Conservation (phyloP, 2,888 invertebrate species). For the Scaptomyza cyrtandrae region DNA sequence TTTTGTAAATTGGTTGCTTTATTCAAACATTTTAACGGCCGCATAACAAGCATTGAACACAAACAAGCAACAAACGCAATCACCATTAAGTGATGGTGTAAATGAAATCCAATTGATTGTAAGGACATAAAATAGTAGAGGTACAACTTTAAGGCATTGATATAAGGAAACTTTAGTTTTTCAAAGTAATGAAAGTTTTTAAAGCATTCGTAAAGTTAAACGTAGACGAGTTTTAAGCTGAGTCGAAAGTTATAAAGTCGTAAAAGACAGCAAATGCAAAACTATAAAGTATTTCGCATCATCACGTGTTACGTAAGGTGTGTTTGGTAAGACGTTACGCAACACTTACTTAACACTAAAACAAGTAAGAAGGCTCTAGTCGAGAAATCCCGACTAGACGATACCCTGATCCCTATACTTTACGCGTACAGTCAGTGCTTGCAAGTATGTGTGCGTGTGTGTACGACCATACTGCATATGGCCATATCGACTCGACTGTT, state of each 20-base stretch:
- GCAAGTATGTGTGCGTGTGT: no score
- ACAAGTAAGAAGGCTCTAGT: no score
- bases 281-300: no score
- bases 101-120: not conserved
- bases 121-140: not conserved
- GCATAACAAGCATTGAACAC: no score
- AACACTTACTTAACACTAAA: not conserved
- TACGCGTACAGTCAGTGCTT: no score
- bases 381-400: no score
- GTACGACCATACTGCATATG: no score
- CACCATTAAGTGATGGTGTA: not conserved
- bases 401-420: no score
- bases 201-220: not conserved
- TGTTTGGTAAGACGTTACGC: not conserved
- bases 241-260: not conserved
- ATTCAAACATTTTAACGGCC: constrained; percentile 33
- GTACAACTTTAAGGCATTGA: not conserved
- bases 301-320: not conserved
- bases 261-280: no score
- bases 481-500: no score
- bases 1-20: constrained; percentile 42
- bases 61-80: no score
- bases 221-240: not conserved
- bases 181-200: no score
- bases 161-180: not conserved